phyloP scores from a whole-genome alignment of 2,888 invertebrate species.

The Lycocerus yunnanus region DNA sequence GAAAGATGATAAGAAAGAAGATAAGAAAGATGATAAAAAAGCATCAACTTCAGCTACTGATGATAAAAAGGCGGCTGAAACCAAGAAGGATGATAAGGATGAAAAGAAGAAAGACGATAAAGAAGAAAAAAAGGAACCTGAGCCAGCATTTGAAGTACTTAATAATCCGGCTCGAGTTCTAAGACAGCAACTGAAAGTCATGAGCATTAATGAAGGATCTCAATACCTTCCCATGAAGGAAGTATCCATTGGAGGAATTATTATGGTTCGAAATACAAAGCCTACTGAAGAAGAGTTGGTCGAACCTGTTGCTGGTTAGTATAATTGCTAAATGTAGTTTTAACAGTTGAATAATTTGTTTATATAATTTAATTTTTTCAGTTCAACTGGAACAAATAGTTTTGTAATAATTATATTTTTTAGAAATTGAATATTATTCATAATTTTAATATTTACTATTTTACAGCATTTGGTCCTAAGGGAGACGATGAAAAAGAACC shows the following conservation, averaged over 20 bases:
- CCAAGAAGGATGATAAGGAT: constrained; percentile 51
- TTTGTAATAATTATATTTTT: too few species aligned
- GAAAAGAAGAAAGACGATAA: constrained; percentile 60
- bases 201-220: constrained; percentile 80
- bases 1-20: constrained; percentile 50
- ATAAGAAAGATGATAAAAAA: constrained; percentile 51
- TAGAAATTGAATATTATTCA: too few species aligned
- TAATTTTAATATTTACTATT: not conserved
- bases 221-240: constrained; percentile 89
- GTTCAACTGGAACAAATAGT: too few species aligned
- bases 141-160: constrained; percentile 88
- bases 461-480: constrained; percentile 79
- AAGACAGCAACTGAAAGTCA: constrained; percentile 83
- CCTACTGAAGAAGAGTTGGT: constrained; percentile 83
- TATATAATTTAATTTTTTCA: not conserved
- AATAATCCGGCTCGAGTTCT: constrained; percentile 94
- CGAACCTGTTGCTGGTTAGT: constrained; percentile 80
- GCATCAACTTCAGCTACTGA: constrained; percentile 42
- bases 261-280: constrained; percentile 88
- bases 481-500: constrained; percentile 96
- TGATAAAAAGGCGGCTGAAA: constrained; percentile 22
- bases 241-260: constrained; percentile 91
- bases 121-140: constrained; percentile 80
- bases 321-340: too few species aligned
- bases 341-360: too few species aligned